phyloP scores from a whole-genome alignment of 2,888 invertebrate species.

The Pheosia gnoma region DNA sequence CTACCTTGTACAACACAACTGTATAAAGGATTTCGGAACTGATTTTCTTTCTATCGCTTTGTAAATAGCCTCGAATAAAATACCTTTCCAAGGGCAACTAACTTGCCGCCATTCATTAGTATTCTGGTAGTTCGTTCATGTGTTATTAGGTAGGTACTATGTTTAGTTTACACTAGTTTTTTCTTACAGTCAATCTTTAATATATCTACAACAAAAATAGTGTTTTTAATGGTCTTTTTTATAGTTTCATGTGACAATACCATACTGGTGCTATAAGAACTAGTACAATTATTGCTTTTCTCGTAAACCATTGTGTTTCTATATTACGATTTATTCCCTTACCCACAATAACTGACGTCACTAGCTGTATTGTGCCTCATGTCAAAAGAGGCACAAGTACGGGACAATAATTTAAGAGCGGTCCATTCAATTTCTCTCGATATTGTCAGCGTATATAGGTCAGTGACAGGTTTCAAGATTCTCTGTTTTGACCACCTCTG shows the following conservation, averaged over 20 bases:
- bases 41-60: not conserved
- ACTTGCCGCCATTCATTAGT: not conserved
- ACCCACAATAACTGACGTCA: conserved; percentile 52
- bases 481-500: conserved; percentile 34
- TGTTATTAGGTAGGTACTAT: too few species aligned
- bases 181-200: too few species aligned
- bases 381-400: conserved; percentile 39
- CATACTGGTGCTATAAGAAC: not conserved
- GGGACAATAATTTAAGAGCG: conserved; percentile 60
- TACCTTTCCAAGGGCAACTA: not conserved
- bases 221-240: too few species aligned
- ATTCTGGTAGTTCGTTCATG: not conserved
- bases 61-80: not conserved
- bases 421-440: conserved; percentile 51
- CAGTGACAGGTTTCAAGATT: conserved; percentile 39
- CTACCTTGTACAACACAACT: not conserved
- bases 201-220: too few species aligned
- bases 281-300: conserved; percentile 23
- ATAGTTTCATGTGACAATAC: too few species aligned
- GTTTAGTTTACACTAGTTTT: too few species aligned
- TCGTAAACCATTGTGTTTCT: conserved; percentile 49
- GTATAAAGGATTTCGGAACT: not conserved
- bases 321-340: conserved; percentile 48
- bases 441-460: conserved; percentile 49
- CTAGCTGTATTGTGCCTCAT: conserved; percentile 49